These are phyloP conservation scores for Aselliscus stoliczkanus DNA, from an alignment of 2,797 vertebrate genomes.

Conservation along the genomic window DNA sequence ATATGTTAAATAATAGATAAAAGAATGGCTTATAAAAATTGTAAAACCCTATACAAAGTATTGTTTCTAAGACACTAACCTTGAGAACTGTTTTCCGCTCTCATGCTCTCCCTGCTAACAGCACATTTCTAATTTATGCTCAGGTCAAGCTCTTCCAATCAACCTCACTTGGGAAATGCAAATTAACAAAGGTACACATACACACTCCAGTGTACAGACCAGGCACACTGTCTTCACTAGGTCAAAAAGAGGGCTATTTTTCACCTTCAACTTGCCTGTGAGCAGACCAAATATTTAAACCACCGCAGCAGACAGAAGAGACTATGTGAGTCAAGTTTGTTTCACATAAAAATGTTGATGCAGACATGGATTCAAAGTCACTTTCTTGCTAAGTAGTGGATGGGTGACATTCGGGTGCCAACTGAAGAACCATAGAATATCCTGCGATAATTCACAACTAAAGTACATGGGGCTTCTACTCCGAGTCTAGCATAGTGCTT, in stretches of 20 bases:
- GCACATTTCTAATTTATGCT: background rate
- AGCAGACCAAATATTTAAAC: background rate
- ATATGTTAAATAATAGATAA: background rate
- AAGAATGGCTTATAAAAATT: slow-evolving; percentile 12
- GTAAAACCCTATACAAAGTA: background rate
- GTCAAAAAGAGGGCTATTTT: background rate
- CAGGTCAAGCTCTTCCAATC: background rate
- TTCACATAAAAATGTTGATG: slow-evolving; percentile 21
- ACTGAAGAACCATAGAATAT: background rate
- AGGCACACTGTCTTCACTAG: background rate
- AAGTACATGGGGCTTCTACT: background rate
- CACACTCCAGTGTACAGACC: background rate
- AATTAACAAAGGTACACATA: background rate
- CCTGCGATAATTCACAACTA: background rate
- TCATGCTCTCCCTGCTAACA: background rate
- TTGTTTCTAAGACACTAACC: background rate
- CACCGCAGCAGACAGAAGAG: background rate
- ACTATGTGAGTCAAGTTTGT: background rate
- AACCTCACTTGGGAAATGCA: background rate
- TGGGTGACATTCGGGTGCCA: background rate
- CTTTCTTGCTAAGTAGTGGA: background rate
- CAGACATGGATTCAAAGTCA: background rate
- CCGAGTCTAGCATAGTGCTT: background rate
- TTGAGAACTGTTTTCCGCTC: background rate
- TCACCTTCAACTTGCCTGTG: background rate